phyloP scores from a whole-genome alignment of 2,113 vertebrate species.

The Corythornis madagascariensis region DNA sequence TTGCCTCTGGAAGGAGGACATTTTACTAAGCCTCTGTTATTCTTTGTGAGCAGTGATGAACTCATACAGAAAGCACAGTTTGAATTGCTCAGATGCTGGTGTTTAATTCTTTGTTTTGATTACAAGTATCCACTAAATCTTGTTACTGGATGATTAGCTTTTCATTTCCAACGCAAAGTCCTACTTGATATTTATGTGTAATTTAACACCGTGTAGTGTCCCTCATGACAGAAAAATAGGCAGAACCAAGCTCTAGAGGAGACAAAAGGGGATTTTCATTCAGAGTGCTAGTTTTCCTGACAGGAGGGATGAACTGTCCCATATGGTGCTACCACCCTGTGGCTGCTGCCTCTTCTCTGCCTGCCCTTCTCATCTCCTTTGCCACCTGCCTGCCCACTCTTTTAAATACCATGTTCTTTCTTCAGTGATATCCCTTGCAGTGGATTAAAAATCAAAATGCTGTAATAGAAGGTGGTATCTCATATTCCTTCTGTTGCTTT shows the following conservation, averaged over 20 bases:
- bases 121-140: slow-evolving; percentile 13
- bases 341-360: neutral
- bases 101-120: slow-evolving; percentile 36
- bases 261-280: slow-evolving; percentile 11
- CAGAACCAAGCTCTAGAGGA: neutral
- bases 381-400: neutral
- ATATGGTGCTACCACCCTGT: rapidly evolving
- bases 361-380: neutral
- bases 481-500: neutral
- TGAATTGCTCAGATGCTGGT: neutral
- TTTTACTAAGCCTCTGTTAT: slow-evolving; percentile 36
- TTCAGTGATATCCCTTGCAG: neutral
- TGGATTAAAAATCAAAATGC: neutral
- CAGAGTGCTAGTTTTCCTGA: rapidly evolving
- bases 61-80: slow-evolving; percentile 5
- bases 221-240: neutral
- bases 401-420: neutral
- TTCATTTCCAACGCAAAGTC: neutral
- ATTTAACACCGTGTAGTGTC: neutral
- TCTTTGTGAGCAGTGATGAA: slow-evolving; percentile 9
- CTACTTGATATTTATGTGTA: neutral
- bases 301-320: neutral
- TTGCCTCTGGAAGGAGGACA: slow-evolving; percentile 25
- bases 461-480: neutral
- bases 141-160: slow-evolving; percentile 26